Percentiles rank a stretch among this genome's conserved stretches.
Evolutionary conservation across 1,140 invertebrate genomes (phyloP).

Genomic region (Ceratitis capitata): DNA sequence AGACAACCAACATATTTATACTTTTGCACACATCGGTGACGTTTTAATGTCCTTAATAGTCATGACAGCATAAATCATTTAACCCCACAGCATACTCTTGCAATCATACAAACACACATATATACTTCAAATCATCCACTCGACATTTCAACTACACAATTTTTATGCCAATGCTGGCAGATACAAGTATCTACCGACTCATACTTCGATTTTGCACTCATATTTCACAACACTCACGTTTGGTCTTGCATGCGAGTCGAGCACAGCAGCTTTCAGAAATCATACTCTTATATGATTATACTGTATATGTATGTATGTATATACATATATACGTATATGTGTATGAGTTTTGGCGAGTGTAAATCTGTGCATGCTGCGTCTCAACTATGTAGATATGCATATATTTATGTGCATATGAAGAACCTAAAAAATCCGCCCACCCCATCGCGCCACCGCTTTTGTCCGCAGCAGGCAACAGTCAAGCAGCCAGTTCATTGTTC

Average conservation of each 20-base stretch:
- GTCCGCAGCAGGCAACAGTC: neutral
- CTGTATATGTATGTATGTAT: no score
- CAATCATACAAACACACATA: no score
- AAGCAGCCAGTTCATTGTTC: conserved; percentile 24
- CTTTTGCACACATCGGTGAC: neutral
- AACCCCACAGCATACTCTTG: conserved; percentile 1
- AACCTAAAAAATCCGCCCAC: no score
- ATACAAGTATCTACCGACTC: neutral
- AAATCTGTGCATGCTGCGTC: neutral
- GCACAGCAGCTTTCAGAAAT: neutral
- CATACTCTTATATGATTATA: no score
- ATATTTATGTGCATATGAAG: neutral
- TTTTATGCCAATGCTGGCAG: neutral
- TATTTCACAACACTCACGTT: neutral
- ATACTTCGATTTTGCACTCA: neutral
- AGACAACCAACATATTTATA: neutral
- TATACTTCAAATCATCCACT: conserved; percentile 21
- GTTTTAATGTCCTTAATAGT: conserved; percentile 36
- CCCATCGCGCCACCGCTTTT: neutral
- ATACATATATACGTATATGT: neutral
- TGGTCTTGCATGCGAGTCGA: neutral
- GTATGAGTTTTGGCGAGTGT: neutral
- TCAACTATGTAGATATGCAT: neutral
- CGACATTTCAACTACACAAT: conserved; percentile 31
- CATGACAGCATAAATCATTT: conserved; percentile 38